Percentiles rank a stretch among this genome's conserved stretches.
These are phyloP conservation scores for Xenopus tropicalis DNA, from an alignment of 2,113 vertebrate species.

Conservation along the genomic window DNA sequence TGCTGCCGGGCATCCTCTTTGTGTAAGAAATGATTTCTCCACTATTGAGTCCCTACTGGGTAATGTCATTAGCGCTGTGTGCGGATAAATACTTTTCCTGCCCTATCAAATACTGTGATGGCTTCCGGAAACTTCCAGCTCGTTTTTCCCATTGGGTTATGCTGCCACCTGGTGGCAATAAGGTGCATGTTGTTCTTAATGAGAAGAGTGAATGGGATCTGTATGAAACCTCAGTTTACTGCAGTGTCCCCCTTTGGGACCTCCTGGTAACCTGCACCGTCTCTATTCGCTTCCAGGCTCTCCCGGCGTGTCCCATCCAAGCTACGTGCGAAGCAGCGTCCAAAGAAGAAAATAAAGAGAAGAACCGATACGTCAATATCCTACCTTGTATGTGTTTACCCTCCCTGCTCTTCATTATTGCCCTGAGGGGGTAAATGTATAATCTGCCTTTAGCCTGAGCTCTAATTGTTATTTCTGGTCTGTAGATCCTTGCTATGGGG, in stretches of 20 bases:
- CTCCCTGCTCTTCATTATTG: too few species aligned
- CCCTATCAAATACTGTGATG: neutral
- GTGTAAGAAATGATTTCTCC: neutral
- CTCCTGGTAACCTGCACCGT: too few species aligned
- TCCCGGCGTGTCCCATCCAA: constrained; percentile 94
- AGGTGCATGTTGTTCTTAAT: neutral
- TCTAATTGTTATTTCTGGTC: too few species aligned
- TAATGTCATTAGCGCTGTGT: neutral
- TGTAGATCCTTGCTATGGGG: too few species aligned
- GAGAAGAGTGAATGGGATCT: neutral
- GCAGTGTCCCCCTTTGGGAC: too few species aligned
- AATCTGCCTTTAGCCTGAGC: too few species aligned
- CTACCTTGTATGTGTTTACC: constrained; percentile 81
- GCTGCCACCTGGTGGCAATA: constrained; percentile 5
- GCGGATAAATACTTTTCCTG: neutral
- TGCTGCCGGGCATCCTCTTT: neutral
- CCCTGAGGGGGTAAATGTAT: too few species aligned
- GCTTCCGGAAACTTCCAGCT: neutral
- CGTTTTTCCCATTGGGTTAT: neutral
- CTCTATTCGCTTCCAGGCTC: constrained; percentile 66
- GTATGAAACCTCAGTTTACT: too few species aligned
- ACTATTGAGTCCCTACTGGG: neutral
- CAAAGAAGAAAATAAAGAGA: constrained; percentile 98
- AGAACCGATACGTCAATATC: constrained; percentile 98
- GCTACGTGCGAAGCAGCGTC: constrained; percentile 94